Base-by-base conservation (phyloP, 1,140 invertebrate species). In the Eurosta solidaginis region DNA sequence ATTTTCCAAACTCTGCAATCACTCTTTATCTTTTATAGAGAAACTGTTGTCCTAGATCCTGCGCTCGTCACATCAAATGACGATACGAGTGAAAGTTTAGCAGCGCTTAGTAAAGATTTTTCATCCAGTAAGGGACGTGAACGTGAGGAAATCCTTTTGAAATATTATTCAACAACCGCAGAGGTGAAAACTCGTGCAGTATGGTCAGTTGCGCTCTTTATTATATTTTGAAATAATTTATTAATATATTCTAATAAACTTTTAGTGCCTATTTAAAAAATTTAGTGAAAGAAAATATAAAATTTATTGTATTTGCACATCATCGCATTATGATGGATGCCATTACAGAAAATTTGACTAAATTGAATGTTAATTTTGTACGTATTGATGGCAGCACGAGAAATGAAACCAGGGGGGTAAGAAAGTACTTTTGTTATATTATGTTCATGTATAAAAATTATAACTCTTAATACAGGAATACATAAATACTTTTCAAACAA, bases 241-340 rank as follows among this genome's bases (percentile, higher is more conserved):
- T 68, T 50, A 74, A 74, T 50, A 50, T 33, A 33, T 54, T 14
- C 47, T 36, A 52, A 0, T 82, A 90, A 91, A 68, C 25, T n/a
- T n/a, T n/a, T n/a, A 95, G 94, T 82, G 92, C 93, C 79, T 96
- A 96, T 84, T 85, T 97, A 1, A 89, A 89, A 25, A 91, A 95
- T 80, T 78, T 91, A 25, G 83, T 94, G 1, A 91, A 94, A 80
- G 88, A 88, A 17, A 89, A 90, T 3, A 89, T 90, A 9, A 99
- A 99, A 88, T 96, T 98, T 83, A 89, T 99, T 1, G 91, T 97
- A 27, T 99, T 98, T 89, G 97, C 95, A 2, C 97, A 99, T 89
- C 98, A 99, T 88, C 91, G 91, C 79, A 85, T 88, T 49, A 93
- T 99, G 88, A 83, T 98, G 76, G 92, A 96, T 85, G 92, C 91